Base-by-base conservation (phyloP, 2,797 vertebrate genomes). In the Silurus lanzhouensis region DNA sequence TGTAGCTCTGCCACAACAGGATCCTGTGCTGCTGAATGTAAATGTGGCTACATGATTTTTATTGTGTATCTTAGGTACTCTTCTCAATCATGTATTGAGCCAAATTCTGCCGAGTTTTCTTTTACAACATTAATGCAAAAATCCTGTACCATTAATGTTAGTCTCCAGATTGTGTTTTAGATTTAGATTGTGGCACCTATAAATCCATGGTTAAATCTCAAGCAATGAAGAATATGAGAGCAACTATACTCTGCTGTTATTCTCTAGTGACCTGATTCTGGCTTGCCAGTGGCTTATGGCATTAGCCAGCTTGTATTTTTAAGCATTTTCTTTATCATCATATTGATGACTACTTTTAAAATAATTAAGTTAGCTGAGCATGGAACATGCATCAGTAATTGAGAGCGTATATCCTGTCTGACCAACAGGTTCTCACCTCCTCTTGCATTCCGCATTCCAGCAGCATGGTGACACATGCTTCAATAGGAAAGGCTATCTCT, bases 401-500 rank as follows among this genome's bases (percentile, higher is more conserved):
- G 8, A 55, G 80, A 12, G 52, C 48, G 48, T 25, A 67, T 55
- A 31, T 76, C 74, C 74, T 76, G 74, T 58, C 55, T 52, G 27
- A 77, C 46, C 57, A 60, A 22, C 66, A 76, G 20, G 58, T 8
- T 84, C 92, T 46, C 91, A 99, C 98, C 98, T 99, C 98, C 91
- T 99, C 98, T 90, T 98, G 96, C 97, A 99, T 96, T 84, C 98
- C 98, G 0, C 97, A 99, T 88, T 99, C 98, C 82, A 99, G 94
- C 90, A 99, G 94, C 98, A 99, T 98, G 2, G 98, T 99, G 90
- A 99, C 98, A 6, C 98, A 99, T 0, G 98, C 98, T 93, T 99
- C 98, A 9, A 99, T 97, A 0, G 98, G 97, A 91, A 99, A 99
- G 87, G 98, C 97, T 0, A 99, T 99, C 92, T 99, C 98, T 88